Evolutionary conservation across 2,888 invertebrate species (phyloP).

Genomic region (Xylophagus ater): DNA sequence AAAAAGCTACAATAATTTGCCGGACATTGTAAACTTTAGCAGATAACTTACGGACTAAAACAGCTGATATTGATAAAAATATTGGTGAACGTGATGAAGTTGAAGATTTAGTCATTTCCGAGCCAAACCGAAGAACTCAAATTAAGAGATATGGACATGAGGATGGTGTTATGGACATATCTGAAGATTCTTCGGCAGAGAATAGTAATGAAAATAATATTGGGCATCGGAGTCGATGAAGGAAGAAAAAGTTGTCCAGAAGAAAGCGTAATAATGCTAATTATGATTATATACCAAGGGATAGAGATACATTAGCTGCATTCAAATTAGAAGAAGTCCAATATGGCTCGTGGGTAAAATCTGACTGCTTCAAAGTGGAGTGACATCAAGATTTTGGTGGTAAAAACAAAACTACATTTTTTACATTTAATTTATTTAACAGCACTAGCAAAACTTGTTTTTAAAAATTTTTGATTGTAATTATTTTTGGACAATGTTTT

Average conservation of each 20-base stretch:
- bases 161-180: constrained; percentile 85
- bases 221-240: constrained; percentile 55
- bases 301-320: constrained; percentile 45
- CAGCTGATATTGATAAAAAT: constrained; percentile 93
- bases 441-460: background rate
- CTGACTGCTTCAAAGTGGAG: constrained; percentile 97
- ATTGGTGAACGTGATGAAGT: constrained; percentile 75
- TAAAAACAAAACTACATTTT: background rate
- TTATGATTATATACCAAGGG: constrained; percentile 67
- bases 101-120: constrained; percentile 86
- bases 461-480: constrained; percentile 2
- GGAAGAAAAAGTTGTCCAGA: constrained; percentile 56
- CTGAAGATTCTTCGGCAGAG: constrained; percentile 82
- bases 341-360: constrained; percentile 86
- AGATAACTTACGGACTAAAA: constrained; percentile 99
- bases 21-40: too few species aligned
- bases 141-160: constrained; percentile 95
- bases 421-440: background rate
- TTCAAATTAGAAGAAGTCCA: constrained; percentile 58
- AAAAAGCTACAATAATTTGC: too few species aligned
- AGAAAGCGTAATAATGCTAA: constrained; percentile 53
- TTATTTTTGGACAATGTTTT: background rate
- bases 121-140: constrained; percentile 88
- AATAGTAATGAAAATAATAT: constrained; percentile 75
- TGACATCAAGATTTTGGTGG: background rate